These are phyloP conservation scores for Drosophila saltans DNA, from an alignment of 1,140 invertebrate genomes.

Conservation along the genomic window DNA sequence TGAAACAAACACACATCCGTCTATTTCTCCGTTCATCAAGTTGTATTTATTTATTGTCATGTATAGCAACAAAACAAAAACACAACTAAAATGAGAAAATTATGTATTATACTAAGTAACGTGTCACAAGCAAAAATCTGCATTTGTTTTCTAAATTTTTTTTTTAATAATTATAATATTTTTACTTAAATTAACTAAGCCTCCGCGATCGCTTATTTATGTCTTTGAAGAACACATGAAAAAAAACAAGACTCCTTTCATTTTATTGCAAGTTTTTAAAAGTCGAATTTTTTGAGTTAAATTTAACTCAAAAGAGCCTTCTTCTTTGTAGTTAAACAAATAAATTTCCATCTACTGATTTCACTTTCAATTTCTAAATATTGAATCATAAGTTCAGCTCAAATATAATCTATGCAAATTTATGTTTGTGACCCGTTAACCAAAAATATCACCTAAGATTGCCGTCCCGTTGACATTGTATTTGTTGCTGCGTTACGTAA, in stretches of 20 bases:
- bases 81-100: slow-evolving; percentile 47
- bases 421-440: slow-evolving; percentile 1
- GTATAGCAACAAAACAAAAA: slow-evolving; percentile 60
- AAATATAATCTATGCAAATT: neutral
- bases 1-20: slow-evolving; percentile 35
- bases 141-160: neutral
- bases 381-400: neutral
- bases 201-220: too few species aligned
- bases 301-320: too few species aligned
- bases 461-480: slow-evolving; percentile 56
- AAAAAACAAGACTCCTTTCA: too few species aligned
- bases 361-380: neutral
- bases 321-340: too few species aligned
- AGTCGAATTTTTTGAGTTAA: too few species aligned
- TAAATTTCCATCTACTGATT: too few species aligned
- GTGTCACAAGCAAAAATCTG: slow-evolving; percentile 1
- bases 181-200: neutral
- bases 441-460: slow-evolving; percentile 63
- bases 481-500: slow-evolving; percentile 34
- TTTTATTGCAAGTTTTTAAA: too few species aligned
- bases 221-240: too few species aligned
- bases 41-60: slow-evolving; percentile 35
- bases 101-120: slow-evolving; percentile 10
- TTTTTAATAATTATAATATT: neutral
- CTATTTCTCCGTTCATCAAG: neutral